Conservation (phyloP, 2,888 invertebrate species). For the Lysandra bellargus region DNA sequence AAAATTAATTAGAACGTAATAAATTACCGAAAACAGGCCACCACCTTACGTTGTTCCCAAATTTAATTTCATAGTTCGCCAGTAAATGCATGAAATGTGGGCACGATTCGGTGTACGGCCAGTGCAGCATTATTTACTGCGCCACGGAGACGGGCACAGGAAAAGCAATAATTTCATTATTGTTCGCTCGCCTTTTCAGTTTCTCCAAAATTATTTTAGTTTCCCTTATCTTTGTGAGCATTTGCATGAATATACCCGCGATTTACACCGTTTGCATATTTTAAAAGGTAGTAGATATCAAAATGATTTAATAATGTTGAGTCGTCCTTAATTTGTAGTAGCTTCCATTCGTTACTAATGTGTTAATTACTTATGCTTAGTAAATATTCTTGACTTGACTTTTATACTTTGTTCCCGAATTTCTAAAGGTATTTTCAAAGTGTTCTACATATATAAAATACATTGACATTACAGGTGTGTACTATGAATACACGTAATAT, state of each 20-base stretch:
- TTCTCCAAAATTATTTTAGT: not conserved
- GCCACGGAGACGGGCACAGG: slow-evolving; percentile 50
- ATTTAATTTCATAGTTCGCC: slow-evolving; percentile 68
- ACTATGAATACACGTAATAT: slow-evolving; percentile 43
- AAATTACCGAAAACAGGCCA: slow-evolving; percentile 46
- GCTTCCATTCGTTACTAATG: no score
- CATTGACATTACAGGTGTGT: slow-evolving; percentile 40
- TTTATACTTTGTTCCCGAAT: not conserved
- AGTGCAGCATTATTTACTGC: slow-evolving; percentile 62
- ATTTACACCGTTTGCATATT: not conserved
- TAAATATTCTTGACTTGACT: no score
- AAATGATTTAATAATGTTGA: not conserved
- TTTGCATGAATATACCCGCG: not conserved
- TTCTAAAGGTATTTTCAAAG: no score
- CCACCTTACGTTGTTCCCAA: slow-evolving; percentile 62
- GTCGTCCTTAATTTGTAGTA: not conserved
- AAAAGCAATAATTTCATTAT: slow-evolving; percentile 63
- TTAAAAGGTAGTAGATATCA: no score
- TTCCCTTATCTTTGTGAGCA: not conserved
- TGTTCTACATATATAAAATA: no score
- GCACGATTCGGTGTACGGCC: slow-evolving; percentile 40
- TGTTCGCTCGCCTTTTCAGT: slow-evolving; percentile 32
- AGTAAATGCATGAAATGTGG: slow-evolving; percentile 55
- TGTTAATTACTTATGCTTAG: no score
- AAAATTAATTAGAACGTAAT: slow-evolving; percentile 51